Conservation (phyloP, 2,797 vertebrate genomes). For the Pitangus sulphuratus region DNA sequence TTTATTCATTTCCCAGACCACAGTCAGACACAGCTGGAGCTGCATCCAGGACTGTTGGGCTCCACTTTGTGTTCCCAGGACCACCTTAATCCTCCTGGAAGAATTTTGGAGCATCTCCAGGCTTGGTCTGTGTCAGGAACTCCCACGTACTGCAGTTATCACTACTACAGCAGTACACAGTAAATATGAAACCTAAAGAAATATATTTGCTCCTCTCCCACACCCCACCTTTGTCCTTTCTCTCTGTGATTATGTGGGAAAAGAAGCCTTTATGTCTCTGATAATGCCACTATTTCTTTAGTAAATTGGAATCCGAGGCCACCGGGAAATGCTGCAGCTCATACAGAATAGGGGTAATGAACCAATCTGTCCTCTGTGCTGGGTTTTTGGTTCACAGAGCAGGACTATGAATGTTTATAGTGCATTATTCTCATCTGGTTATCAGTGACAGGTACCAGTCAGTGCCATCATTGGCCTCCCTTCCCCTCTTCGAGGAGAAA, state of each 20-base stretch:
- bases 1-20: neutral
- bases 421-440: neutral
- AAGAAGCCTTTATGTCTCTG: neutral
- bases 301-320: conserved; percentile 11
- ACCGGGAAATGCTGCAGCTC: neutral
- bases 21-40: neutral
- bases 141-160: rapidly evolving
- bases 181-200: neutral
- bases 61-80: neutral
- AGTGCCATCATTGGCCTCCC: neutral
- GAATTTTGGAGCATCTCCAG: neutral
- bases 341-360: conserved; percentile 11
- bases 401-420: neutral
- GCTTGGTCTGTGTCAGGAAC: neutral
- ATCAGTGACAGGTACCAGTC: neutral
- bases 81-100: neutral
- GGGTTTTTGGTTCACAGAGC: conserved; percentile 1
- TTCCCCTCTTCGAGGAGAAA: neutral
- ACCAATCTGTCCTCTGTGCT: neutral
- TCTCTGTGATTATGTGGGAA: neutral
- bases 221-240: neutral
- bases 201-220: neutral
- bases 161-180: neutral
- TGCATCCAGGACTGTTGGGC: neutral
- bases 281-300: conserved; percentile 12